These are phyloP conservation scores for Felis chaus DNA, from an alignment of 2,113 vertebrate genomes.

Conservation along the genomic window DNA sequence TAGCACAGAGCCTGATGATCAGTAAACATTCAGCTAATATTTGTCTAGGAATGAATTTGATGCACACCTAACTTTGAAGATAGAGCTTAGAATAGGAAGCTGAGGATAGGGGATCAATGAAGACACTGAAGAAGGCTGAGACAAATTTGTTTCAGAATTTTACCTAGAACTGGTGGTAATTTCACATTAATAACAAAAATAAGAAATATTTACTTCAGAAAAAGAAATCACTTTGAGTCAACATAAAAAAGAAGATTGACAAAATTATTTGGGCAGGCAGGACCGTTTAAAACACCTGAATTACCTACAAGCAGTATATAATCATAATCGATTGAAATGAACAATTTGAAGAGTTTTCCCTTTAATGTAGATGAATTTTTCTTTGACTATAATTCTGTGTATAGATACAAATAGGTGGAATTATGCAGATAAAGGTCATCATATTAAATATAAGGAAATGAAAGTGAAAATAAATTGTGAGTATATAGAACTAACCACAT, in stretches of 20 bases:
- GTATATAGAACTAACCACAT: background rate
- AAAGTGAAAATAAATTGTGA: slow-evolving; percentile 15
- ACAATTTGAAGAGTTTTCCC: background rate
- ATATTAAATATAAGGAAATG: background rate
- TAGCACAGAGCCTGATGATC: background rate
- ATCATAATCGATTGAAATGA: slow-evolving; percentile 2
- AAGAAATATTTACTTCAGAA: background rate
- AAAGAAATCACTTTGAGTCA: background rate
- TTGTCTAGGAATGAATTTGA: background rate
- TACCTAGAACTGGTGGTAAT: background rate
- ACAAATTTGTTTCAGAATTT: slow-evolving; percentile 33
- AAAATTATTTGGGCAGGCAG: background rate
- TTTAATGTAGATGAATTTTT: background rate
- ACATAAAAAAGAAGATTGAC: background rate
- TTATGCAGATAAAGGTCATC: slow-evolving; percentile 25
- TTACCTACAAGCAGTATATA: background rate
- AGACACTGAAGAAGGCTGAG: background rate
- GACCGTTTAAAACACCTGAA: background rate
- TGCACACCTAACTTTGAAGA: background rate
- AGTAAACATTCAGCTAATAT: background rate
- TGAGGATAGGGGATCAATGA: background rate
- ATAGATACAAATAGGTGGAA: background rate
- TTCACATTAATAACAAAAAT: background rate
- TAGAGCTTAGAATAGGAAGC: background rate
- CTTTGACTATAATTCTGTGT: background rate